Evolutionary conservation across 2,797 vertebrate species (phyloP).

Genomic region (Enteromius mattozi): DNA sequence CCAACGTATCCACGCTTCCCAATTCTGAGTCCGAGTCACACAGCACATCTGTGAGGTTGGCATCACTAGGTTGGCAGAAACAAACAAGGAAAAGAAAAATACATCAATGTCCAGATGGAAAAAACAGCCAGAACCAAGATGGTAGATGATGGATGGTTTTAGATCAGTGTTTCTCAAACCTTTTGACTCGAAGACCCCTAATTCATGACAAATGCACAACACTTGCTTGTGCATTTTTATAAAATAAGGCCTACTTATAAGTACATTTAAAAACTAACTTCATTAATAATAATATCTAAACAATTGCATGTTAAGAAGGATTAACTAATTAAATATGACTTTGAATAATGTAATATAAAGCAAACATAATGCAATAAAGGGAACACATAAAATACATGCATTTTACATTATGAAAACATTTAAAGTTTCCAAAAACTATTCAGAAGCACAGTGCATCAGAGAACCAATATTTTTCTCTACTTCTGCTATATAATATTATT

Average conservation of each 20-base stretch:
- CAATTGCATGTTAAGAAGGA: no score
- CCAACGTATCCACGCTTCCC: conserved; percentile 86
- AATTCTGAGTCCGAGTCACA: conserved; percentile 90
- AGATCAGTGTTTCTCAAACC: not conserved
- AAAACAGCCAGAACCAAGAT: not conserved
- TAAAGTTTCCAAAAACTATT: not conserved
- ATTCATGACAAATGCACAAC: no score
- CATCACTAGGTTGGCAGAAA: conserved; percentile 76
- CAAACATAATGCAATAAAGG: not conserved
- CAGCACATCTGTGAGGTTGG: conserved; percentile 88
- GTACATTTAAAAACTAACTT: no score
- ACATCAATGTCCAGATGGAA: not conserved
- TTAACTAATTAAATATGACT: no score
- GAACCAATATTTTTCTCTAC: no score
- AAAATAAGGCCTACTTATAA: no score
- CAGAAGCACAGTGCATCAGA: no score
- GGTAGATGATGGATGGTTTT: not conserved
- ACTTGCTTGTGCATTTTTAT: not conserved
- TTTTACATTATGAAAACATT: no score
- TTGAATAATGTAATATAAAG: no score
- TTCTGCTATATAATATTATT: no score
- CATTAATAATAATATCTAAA: no score
- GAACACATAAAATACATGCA: not conserved
- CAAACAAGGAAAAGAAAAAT: conserved; percentile 19
- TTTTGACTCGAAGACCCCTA: not conserved